Evolutionary conservation across 1,140 invertebrate genomes (phyloP), one percentile per base, ranked within the genome.

Genomic region (Pissodes strobi): DNA sequence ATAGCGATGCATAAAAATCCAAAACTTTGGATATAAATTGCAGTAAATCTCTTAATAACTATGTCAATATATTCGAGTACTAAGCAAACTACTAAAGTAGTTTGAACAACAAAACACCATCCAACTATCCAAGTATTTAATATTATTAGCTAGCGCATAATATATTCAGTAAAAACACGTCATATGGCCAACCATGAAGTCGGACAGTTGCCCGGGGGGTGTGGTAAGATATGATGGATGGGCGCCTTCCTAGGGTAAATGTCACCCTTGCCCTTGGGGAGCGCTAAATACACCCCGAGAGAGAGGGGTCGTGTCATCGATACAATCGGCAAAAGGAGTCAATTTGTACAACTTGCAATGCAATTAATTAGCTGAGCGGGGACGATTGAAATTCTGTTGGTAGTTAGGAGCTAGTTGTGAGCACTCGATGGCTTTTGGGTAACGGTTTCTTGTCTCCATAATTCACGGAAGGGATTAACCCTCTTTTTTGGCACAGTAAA

Each of bases 301-400:
- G 60, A 45, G 23, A 51, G 49, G 53, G 60, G 37, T 46, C 60
- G 60, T 62, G 60, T 62, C 60, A 62, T 62, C 60, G 60, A 62
- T 62, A 62, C 60, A 62, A 62, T 62, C 37, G 60, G 48, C 38
- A 46, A 62, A 62, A 62, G 60, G 51, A 62, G 60, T 62, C 60
- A 62, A 62, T 62, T 62, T 62, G 60, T 62, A 62, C 60, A 30
- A 62, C 39, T 52, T 30, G 38, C 25, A 55, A 62, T 62, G 49
- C 39, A 62, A 62, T 62, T 62, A 52, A 62, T 62, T 62, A 53
- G 25, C 23, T 1, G 41, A 62, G 19, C 13, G 49, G 60, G 38
- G 9, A 5, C 25, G 4, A 27, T 27, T 9, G 25, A 27, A 27
- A 27, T 9, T 27, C 25, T 27, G 25, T 27, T 27, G 9, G 25